Evolutionary conservation across 2,888 invertebrate species (phyloP), one percentile per base, ranked within the genome.

Genomic region (Petrophora chlorosata): DNA sequence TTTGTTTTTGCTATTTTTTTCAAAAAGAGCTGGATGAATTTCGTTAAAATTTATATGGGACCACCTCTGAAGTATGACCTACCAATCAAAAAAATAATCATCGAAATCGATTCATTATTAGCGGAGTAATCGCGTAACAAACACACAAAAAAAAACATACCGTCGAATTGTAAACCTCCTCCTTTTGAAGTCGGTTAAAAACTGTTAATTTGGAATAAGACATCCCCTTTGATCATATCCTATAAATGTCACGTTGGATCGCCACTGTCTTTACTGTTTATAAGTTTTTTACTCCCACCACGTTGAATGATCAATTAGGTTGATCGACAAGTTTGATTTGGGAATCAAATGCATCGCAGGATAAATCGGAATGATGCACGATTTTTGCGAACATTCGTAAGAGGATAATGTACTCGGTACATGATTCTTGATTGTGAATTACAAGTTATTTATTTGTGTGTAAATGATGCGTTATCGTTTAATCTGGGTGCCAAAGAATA

Each of bases 291-390:
- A 15, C 14, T 43, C 2, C 34, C 39, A 15, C 28, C 66, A 73
- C 69, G 73, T 73, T 81, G 80, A 81, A 83, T 85, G 81, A 86
- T 86, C 85, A 85, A 86, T 88, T 86, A 84, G 79, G 59, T 71
- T 85, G 84, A 86, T 85, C 78, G 85, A 85, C 61, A 58, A 79
- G 69, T 76, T 68, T 75, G 73, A 71, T 70, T 76, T 66, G 62
- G 47, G 63, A 67, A 70, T 67, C 68, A 69, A 70, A 71, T 61
- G 67, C 67, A 62, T 70, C 67, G 23, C 29, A 53, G 63, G 56
- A 51, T 62, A 65, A 68, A 73, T 59, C 56, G 41, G 56, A 61
- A 58, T 70, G 73, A 73, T 71, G 62, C 63, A 56, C 52, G 53
- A 57, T 56, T 70, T 65, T 65, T 56, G 29, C 34, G 30, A 53